Evolutionary conservation across 1,140 invertebrate species (phyloP), one percentile per base, ranked within the genome.

Genomic region (Himalopsyche phryganea): DNA sequence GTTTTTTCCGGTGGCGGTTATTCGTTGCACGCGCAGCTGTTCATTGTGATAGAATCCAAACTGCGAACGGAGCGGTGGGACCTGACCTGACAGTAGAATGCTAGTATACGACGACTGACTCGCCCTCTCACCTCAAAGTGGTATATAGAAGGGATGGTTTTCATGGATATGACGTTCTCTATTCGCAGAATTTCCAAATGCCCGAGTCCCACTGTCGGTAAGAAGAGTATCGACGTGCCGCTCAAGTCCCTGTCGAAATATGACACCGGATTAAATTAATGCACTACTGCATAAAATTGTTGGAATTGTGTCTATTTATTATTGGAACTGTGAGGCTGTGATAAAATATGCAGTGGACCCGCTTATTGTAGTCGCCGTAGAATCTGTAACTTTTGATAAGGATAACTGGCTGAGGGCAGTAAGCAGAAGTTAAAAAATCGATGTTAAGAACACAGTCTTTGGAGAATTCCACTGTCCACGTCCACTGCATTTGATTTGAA

Each of bases 91-190:
- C n/a, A n/a, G n/a, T n/a, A n/a, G n/a, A n/a, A n/a, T n/a, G n/a
- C n/a, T n/a, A n/a, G n/a, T n/a, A n/a, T n/a, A n/a, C n/a, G n/a
- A n/a, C n/a, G n/a, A n/a, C n/a, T n/a, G n/a, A n/a, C n/a, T n/a
- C n/a, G 5, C 18, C 17, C 4, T 11, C 10, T 70, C 69, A 84
- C 83, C 68, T 75, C 68, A 61, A 90, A 87, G 67, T 86, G 80
- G 66, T 89, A 84, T 33, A 92, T 83, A 6, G 88, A 89, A 1
- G 90, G 89, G 67, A 92, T 87, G 6, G 82, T 80, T 68, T 85
- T 86, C 53, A 92, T 70, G 0, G 81, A 78, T 32, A 79, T 77
- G 0, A 86, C 86, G 42, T 85, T 77, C 65, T 82, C 72, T 45
- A 91, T 73, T 23, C 78, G 74, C 10, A 92, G 73, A 36, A 79